Conservation (phyloP, 1,140 invertebrate species). For the Spodoptera litura region DNA sequence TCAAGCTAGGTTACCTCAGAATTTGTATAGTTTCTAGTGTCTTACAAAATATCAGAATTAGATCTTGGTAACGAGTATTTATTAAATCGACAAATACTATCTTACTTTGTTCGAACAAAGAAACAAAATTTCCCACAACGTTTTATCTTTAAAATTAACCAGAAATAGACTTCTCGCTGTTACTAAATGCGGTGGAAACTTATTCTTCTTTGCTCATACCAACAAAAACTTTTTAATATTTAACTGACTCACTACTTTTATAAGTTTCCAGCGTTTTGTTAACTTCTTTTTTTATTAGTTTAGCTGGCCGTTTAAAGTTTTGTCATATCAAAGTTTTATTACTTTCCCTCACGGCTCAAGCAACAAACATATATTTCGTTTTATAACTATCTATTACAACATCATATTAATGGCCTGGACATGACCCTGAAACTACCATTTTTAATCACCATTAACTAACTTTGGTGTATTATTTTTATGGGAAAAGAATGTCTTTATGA, state of each 20-base stretch:
- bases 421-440: background rate
- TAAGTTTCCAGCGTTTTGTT: background rate
- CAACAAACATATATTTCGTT: slow-evolving; percentile 34
- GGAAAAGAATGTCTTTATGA: background rate
- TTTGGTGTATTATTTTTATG: background rate
- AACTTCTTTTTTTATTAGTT: slow-evolving; percentile 7
- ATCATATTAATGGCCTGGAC: background rate
- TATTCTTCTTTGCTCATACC: background rate
- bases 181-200: too few relatives aligned
- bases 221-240: background rate
- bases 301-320: slow-evolving; percentile 33
- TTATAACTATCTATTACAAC: slow-evolving; percentile 9
- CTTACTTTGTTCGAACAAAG: too few relatives aligned
- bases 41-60: too few relatives aligned
- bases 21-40: too few relatives aligned
- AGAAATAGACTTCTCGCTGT: too few relatives aligned
- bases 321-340: slow-evolving; percentile 35
- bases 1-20: too few relatives aligned
- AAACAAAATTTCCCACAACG: too few relatives aligned
- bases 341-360: slow-evolving; percentile 14
- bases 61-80: too few relatives aligned
- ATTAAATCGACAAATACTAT: too few relatives aligned
- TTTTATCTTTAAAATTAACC: too few relatives aligned
- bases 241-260: slow-evolving; percentile 1
- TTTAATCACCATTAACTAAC: background rate